A percentile compares a stretch with the other conserved stretches of the same genome.
phyloP scores from a whole-genome alignment of 1,140 invertebrate species.

The Protaetia brevitarsis region DNA sequence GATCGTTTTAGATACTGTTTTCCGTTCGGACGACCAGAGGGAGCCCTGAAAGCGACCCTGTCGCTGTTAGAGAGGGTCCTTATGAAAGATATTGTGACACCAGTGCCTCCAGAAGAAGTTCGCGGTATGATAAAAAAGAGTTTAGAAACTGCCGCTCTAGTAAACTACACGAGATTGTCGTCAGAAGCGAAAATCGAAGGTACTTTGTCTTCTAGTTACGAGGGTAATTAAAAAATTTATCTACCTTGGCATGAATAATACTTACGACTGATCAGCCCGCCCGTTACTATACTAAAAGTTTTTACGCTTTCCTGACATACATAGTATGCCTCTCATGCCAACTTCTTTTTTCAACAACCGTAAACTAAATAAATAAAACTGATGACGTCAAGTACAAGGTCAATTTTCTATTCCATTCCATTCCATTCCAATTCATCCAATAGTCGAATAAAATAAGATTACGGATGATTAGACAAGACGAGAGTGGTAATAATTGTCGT shows the following conservation, averaged over 20 bases:
- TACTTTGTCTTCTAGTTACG: slow-evolving; percentile 44
- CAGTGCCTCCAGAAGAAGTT: slow-evolving; percentile 96
- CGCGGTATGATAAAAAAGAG: slow-evolving; percentile 93
- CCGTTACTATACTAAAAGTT: too few relatives aligned
- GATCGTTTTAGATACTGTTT: slow-evolving; percentile 79
- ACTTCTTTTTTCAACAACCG: too few relatives aligned
- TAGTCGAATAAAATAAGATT: too few relatives aligned
- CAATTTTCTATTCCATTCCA: too few relatives aligned
- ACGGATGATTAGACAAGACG: too few relatives aligned
- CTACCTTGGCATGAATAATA: not conserved
- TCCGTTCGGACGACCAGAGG: slow-evolving; percentile 97
- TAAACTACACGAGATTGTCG: slow-evolving; percentile 95
- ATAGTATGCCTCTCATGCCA: too few relatives aligned
- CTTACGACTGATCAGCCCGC: not conserved
- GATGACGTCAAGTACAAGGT: too few relatives aligned
- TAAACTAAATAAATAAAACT: too few relatives aligned
- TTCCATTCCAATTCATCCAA: too few relatives aligned
- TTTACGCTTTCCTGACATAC: not conserved
- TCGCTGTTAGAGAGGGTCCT: slow-evolving; percentile 94
- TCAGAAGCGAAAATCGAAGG: slow-evolving; percentile 97
- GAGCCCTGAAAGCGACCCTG: slow-evolving; percentile 92
- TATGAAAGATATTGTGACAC: slow-evolving; percentile 98
- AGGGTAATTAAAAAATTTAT: slow-evolving; percentile 9
- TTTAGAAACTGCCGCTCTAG: slow-evolving; percentile 94
- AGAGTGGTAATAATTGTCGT: too few relatives aligned